Base-by-base conservation (phyloP, 1,140 invertebrate species). In the Hormaphis cornu region DNA sequence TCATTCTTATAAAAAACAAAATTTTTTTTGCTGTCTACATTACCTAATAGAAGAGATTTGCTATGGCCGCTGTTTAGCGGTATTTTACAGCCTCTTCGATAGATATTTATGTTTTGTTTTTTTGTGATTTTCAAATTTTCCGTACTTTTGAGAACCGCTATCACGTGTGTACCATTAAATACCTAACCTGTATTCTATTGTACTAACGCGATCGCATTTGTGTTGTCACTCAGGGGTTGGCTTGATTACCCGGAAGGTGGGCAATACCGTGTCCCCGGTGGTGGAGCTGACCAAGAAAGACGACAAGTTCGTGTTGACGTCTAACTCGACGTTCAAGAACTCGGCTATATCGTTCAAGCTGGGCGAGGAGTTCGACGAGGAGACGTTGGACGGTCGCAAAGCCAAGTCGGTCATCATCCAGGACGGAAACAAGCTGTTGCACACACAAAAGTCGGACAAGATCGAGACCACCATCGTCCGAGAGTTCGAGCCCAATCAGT, bases 281-380 rank as follows among this genome's bases (percentile, higher is more conserved):
- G 83, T 91, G 54, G 86, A 91, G 71, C 81, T 93, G 42, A 82
- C 80, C 6, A 77, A 80, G 74, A 81, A 85, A 63, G 84, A 86
- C 9, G 88, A 84, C 72, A 74, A 78, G 4, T 93, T 87, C 79
- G 84, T 83, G 1, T 74, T 95, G 35, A 87, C 86, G 71, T 91
- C 90, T 2, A 82, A 82, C 4, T 91, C 91, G 10, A 89, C 90
- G 1, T 93, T 95, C 78, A 94, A 93, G 77, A 92, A 83, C 73
- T 83, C 85, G 0, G 82, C 86, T 69, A 83, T 89, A 48, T 86
- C 83, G 72, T 95, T 95, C 79, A 90, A 85, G 78, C 81, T 90
- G 5, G 89, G 87, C 24, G 85, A 89, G 72, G 88, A 91, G 76
- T 91, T 94, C 77, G 88, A 92, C 10, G 90, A 95, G 74, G 87